Conservation (phyloP, 2,888 invertebrate species). For the Mesorhabditis sp. region DNA sequence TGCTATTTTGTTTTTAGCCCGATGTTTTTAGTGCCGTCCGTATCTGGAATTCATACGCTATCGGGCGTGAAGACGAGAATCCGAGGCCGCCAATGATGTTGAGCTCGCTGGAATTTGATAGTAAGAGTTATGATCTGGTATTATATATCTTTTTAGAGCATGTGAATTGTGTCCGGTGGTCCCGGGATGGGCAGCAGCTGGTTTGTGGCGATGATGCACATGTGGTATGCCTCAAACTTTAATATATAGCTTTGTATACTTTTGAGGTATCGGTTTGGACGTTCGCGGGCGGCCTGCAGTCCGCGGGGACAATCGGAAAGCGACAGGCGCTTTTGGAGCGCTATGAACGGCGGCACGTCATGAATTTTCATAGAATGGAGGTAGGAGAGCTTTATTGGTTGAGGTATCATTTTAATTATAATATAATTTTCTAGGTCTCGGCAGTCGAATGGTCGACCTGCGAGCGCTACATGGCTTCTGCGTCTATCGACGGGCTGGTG, state of each 20-base stretch:
- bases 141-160: not conserved
- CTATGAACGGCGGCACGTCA: not conserved
- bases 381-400: not conserved
- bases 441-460: not conserved
- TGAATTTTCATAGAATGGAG: not conserved
- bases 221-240: not conserved
- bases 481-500: not conserved
- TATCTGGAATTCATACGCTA: not conserved
- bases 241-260: not conserved
- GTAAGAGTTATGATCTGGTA: not conserved
- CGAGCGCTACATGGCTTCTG: not conserved
- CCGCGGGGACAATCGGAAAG: not conserved
- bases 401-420: not conserved
- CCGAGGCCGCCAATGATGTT: not conserved
- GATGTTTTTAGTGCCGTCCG: not conserved
- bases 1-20: not conserved
- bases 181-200: not conserved
- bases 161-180: constrained; percentile 1
- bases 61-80: not conserved
- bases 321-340: not conserved
- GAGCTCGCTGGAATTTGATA: not conserved
- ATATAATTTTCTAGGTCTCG: not conserved
- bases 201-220: not conserved
- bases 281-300: not conserved
- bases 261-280: not conserved